phyloP scores from a whole-genome alignment of 2,888 invertebrate species.

The Cephus pulcher region DNA sequence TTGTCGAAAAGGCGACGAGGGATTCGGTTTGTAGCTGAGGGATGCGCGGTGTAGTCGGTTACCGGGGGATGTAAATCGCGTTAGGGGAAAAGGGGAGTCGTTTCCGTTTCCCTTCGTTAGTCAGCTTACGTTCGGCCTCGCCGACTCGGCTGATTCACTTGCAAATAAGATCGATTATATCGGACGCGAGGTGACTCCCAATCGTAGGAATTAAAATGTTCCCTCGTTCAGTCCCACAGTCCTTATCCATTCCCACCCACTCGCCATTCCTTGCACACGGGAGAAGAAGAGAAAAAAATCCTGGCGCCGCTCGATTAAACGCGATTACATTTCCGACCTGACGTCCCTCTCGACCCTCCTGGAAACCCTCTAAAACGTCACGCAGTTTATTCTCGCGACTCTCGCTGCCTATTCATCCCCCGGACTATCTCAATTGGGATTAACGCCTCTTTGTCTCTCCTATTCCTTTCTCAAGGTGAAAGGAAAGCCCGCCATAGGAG shows the following conservation, averaged over 20 bases:
- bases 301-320: slow-evolving; percentile 25
- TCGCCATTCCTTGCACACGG: slow-evolving; percentile 4
- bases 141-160: slow-evolving; percentile 45
- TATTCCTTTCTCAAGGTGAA: not conserved
- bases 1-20: slow-evolving; percentile 20
- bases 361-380: not conserved
- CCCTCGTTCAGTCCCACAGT: slow-evolving; percentile 15
- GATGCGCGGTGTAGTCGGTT: slow-evolving; percentile 22
- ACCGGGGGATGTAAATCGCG: slow-evolving; percentile 33
- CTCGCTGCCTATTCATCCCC: not conserved
- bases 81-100: slow-evolving; percentile 29
- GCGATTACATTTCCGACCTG: slow-evolving; percentile 28
- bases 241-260: slow-evolving; percentile 10
- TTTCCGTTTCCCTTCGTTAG: slow-evolving; percentile 25
- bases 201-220: slow-evolving; percentile 44
- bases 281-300: slow-evolving; percentile 14
- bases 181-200: slow-evolving; percentile 46
- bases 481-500: not conserved
- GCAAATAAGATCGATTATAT: slow-evolving; percentile 58
- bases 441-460: not conserved
- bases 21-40: slow-evolving; percentile 36
- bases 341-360: not conserved
- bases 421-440: not conserved
- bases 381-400: not conserved
- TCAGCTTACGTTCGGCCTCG: slow-evolving; percentile 19